These are phyloP conservation scores for Chalcosyrphus nemorum DNA, from an alignment of 2,888 invertebrate species.

Conservation along the genomic window DNA sequence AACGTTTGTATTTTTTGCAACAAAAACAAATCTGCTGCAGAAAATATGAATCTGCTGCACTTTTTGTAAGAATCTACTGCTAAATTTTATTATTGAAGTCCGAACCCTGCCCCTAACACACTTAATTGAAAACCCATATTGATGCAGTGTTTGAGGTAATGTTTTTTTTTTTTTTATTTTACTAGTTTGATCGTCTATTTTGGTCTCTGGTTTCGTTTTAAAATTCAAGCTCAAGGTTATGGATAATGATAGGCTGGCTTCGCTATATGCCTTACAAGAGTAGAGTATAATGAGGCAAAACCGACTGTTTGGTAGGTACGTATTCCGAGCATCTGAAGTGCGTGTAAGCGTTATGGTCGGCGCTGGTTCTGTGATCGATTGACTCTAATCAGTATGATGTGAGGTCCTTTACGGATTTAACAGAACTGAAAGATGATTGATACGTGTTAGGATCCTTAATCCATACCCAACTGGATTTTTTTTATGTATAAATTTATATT, in stretches of 20 bases:
- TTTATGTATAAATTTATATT: no score
- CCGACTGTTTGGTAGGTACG: neutral
- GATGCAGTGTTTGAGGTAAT: constrained; percentile 11
- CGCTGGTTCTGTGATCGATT: constrained; percentile 45
- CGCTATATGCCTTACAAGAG: constrained; percentile 9
- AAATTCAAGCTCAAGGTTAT: constrained; percentile 61
- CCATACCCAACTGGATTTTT: constrained; percentile 5
- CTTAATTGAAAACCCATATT: neutral
- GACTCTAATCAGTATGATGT: constrained; percentile 16
- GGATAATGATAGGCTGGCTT: constrained; percentile 28
- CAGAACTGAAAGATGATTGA: constrained; percentile 11
- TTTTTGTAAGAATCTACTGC: no score
- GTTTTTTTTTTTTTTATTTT: neutral
- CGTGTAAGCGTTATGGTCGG: constrained; percentile 6
- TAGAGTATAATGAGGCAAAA: neutral
- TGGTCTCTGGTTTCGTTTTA: constrained; percentile 16
- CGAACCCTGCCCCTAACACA: neutral
- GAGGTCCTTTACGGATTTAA: constrained; percentile 2
- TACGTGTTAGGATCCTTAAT: neutral
- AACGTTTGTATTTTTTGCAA: no score
- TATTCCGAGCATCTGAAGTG: neutral
- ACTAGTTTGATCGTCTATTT: constrained; percentile 33
- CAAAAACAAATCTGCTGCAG: no score
- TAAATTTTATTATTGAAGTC: no score
- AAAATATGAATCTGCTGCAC: no score